Conservation (phyloP, 2,797 vertebrate genomes). For the Margarornis squamiger region DNA sequence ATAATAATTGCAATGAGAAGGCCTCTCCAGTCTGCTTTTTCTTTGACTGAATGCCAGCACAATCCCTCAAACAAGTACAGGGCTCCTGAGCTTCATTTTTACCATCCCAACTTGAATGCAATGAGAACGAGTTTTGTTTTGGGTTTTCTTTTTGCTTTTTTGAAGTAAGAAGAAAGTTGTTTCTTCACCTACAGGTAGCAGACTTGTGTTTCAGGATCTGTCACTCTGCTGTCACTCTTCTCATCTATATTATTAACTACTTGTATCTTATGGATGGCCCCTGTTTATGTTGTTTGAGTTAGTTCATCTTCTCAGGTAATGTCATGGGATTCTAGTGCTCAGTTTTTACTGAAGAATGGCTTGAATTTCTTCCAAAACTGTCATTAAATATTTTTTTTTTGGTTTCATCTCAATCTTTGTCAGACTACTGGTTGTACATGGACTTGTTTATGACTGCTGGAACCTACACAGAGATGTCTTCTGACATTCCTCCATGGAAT, state of each 20-base stretch:
- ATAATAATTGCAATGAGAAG: neutral
- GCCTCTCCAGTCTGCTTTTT: neutral
- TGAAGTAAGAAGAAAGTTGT: neutral
- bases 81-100: neutral
- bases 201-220: neutral
- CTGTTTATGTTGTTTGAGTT: neutral
- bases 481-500: neutral
- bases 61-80: neutral
- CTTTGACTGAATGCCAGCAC: neutral
- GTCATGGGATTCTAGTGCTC: neutral
- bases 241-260: neutral
- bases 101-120: neutral
- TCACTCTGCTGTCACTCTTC: neutral
- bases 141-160: neutral
- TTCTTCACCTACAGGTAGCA: neutral
- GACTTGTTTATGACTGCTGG: conserved; percentile 30
- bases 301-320: neutral
- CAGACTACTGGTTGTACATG: neutral
- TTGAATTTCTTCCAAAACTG: neutral
- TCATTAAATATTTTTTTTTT: neutral
- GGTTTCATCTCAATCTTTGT: neutral
- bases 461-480: conserved; percentile 56
- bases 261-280: neutral
- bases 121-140: neutral
- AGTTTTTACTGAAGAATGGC: neutral